Evolutionary conservation across 2,888 invertebrate species (phyloP).

Genomic region (Oxytorus armatus): DNA sequence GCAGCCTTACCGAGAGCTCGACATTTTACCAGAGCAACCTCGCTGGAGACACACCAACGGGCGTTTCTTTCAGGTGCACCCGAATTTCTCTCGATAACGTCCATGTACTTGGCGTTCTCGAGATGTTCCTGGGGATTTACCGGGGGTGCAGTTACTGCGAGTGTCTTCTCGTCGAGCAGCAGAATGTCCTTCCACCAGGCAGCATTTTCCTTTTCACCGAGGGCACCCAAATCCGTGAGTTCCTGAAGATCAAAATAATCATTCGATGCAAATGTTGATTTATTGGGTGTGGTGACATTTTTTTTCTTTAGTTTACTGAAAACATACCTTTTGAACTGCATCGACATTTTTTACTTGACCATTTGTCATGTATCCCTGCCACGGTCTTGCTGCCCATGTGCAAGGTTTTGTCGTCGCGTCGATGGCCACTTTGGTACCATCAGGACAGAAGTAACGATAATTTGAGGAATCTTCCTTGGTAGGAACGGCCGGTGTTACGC

Average conservation of each 20-base stretch:
- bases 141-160: conserved; percentile 88
- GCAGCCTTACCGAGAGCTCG: conserved; percentile 89
- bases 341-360: conserved; percentile 85
- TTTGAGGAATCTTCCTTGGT: conserved; percentile 88
- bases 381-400: conserved; percentile 94
- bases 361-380: conserved; percentile 91
- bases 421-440: conserved; percentile 90
- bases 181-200: conserved; percentile 86
- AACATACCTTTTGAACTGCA: conserved; percentile 78
- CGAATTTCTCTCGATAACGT: conserved; percentile 90
- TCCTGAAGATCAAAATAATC: conserved; percentile 72
- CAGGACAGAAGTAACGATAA: conserved; percentile 92
- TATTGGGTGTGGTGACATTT: neutral
- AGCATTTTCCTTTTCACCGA: conserved; percentile 83
- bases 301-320: neutral
- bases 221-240: conserved; percentile 77
- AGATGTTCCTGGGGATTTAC: conserved; percentile 87
- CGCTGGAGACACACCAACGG: conserved; percentile 87
- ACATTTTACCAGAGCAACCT: conserved; percentile 91
- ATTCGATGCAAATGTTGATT: neutral
- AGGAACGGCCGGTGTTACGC: conserved; percentile 86
- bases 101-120: conserved; percentile 88
- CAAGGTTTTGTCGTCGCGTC: conserved; percentile 88
- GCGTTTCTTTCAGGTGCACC: conserved; percentile 89
- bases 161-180: conserved; percentile 87